Conservation (phyloP, 1,140 invertebrate species). For the Maniola jurtina region DNA sequence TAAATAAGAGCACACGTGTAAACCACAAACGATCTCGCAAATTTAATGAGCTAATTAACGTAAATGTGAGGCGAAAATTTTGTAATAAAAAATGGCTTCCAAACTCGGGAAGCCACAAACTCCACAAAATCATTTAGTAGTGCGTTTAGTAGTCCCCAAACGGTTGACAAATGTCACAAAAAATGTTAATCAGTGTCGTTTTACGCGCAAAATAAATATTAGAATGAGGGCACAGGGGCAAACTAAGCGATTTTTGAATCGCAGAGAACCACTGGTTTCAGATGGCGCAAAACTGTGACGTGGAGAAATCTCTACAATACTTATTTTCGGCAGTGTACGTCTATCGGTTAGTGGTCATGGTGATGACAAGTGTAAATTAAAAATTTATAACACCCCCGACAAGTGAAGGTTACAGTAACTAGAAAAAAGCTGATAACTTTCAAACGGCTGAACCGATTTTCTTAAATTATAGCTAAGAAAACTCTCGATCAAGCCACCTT, state of each 20-base stretch:
- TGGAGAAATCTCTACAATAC: no score
- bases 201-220: slow-evolving; percentile 15
- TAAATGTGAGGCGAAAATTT: slow-evolving; percentile 23
- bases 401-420: no score
- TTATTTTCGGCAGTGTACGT: no score
- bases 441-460: no score
- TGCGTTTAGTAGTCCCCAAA: slow-evolving; percentile 44
- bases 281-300: no score
- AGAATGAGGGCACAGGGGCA: background rate
- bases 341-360: no score
- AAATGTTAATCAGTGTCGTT: slow-evolving; percentile 35
- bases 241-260: background rate
- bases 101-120: slow-evolving; percentile 53
- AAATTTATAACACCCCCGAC: no score
- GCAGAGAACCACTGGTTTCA: no score
- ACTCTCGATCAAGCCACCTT: no score
- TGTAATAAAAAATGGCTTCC: slow-evolving; percentile 19
- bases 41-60: slow-evolving; percentile 39
- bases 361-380: no score
- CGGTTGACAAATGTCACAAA: slow-evolving; percentile 45
- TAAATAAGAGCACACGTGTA: slow-evolving; percentile 8
- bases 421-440: no score
- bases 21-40: slow-evolving; percentile 30
- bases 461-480: no score
- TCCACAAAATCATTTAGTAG: slow-evolving; percentile 49